These are phyloP conservation scores for Volucella inflata DNA, from an alignment of 2,888 invertebrate genomes.

Conservation along the genomic window DNA sequence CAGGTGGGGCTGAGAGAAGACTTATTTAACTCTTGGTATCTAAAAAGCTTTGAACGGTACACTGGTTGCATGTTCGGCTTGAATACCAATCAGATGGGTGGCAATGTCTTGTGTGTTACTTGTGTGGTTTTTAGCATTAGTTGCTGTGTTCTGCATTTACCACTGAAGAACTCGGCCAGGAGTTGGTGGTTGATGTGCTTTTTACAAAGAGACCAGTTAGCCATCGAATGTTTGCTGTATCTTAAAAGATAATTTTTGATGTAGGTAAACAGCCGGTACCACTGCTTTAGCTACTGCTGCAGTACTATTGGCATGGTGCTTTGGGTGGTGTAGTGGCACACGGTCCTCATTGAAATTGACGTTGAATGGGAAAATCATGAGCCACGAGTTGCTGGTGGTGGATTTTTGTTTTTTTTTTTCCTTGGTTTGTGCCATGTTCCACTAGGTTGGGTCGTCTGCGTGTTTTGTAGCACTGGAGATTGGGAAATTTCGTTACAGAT, in stretches of 20 bases:
- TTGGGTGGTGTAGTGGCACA: conserved; percentile 34
- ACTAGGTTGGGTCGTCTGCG: conserved; percentile 34
- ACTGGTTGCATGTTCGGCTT: conserved; percentile 44
- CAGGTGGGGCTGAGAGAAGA: conserved; percentile 65
- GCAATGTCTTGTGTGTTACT: conserved; percentile 3
- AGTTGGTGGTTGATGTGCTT: conserved; percentile 13
- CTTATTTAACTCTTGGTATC: conserved; percentile 18
- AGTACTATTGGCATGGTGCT: conserved; percentile 21
- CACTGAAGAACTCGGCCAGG: conserved; percentile 63
- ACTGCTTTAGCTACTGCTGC: conserved; percentile 50
- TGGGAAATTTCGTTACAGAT: conserved; percentile 56
- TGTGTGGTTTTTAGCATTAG: conserved; percentile 65
- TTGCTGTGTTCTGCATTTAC: conserved; percentile 42
- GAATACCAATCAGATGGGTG: conserved; percentile 12
- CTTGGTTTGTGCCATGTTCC: background rate
- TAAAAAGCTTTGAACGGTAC: conserved; percentile 70
- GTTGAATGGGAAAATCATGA: conserved; percentile 62
- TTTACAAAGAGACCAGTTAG: conserved; percentile 64
- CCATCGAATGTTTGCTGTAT: conserved; percentile 52
- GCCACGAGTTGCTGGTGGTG: conserved; percentile 11
- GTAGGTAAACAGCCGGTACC: conserved; percentile 63
- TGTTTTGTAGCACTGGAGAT: conserved; percentile 41
- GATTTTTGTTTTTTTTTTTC: conserved; percentile 8
- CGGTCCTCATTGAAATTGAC: conserved; percentile 53
- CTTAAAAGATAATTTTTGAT: conserved; percentile 59